Evolutionary conservation across 2,113 vertebrate genomes (phyloP), one percentile per base, ranked within the genome.

Genomic region (Erinaceus europaeus): DNA sequence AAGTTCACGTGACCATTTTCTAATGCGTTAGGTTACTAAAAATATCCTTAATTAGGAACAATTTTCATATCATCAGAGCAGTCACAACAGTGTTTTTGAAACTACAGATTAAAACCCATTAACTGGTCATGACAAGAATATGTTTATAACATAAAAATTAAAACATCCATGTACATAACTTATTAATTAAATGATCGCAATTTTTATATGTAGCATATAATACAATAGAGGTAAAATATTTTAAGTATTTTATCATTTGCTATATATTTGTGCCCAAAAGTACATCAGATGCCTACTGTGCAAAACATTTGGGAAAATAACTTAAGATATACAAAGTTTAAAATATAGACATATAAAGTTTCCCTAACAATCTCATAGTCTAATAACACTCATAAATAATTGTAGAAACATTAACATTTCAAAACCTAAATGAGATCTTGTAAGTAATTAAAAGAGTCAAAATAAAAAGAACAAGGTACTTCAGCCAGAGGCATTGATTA

Each of bases 41-140:
- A 91, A 76, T 92, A 62, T 80, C 55, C 50, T 67, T 86, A 92
- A 91, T 89, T 72, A 50, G 18, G 32, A 93, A 71, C 9, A 83
- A 92, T 89, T 95, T 95, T 92, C 77, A 76, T 32, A 87, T 92
- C 92, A 91, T 34, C 6, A 81, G 78, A 76, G 34, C 29, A 81
- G 21, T 87, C 82, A 92, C 79, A 93, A 92, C 85, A 92, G 59
- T 68, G 25, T 32, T 77, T 93, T 38, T 80, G 18, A 89, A 77
- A 84, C 67, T 85, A 55, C 32, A 89, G 53, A 34, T 73, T 84
- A 34, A 18, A 52, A 36, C 23, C 38, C 74, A 84, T 87, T 84
- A 86, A 38, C 36, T 62, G 44, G 57, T 86, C 64, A 87, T 87
- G 68, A 78, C 46, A 78, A 69, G 40, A 87, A 88, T 84, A 34